phyloP scores from a whole-genome alignment of 2,888 invertebrate genomes.

The Drosophila austrosaltans region DNA sequence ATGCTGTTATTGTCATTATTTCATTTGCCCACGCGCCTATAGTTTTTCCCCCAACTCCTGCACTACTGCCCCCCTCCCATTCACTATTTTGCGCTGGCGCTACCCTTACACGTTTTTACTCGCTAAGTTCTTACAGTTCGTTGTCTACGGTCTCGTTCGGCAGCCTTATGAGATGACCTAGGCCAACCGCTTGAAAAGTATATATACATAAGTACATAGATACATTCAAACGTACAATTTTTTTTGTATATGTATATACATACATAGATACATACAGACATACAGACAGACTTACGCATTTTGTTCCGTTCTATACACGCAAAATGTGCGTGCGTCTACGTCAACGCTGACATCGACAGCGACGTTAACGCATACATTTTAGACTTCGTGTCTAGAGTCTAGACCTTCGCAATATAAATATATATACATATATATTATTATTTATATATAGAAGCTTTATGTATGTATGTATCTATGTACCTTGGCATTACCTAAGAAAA shows the following conservation, averaged over 20 bases:
- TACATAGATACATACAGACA: too few species aligned
- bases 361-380: conserved; percentile 27
- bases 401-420: conserved; percentile 68
- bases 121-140: conserved; percentile 21
- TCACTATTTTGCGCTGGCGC: conserved; percentile 1
- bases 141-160: conserved; percentile 26
- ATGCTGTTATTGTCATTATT: conserved; percentile 42
- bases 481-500: conserved; percentile 5
- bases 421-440: conserved; percentile 15
- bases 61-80: background rate
- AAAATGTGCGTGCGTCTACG: conserved; percentile 41
- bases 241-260: background rate
- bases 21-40: conserved; percentile 60
- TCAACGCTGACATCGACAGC: conserved; percentile 22
- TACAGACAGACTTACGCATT: background rate
- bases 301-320: conserved; percentile 28
- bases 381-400: conserved; percentile 68
- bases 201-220: background rate
- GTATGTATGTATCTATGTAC: background rate
- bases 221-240: background rate
- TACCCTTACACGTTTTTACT: conserved; percentile 21
- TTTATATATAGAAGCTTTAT: background rate
- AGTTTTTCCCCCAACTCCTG: background rate
- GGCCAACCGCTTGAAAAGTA: conserved; percentile 57
- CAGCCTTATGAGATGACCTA: conserved; percentile 68